A percentile compares a stretch with the other conserved stretches of the same genome.
phyloP scores from a whole-genome alignment of 2,113 vertebrate genomes.

The Antechinus flavipes region DNA sequence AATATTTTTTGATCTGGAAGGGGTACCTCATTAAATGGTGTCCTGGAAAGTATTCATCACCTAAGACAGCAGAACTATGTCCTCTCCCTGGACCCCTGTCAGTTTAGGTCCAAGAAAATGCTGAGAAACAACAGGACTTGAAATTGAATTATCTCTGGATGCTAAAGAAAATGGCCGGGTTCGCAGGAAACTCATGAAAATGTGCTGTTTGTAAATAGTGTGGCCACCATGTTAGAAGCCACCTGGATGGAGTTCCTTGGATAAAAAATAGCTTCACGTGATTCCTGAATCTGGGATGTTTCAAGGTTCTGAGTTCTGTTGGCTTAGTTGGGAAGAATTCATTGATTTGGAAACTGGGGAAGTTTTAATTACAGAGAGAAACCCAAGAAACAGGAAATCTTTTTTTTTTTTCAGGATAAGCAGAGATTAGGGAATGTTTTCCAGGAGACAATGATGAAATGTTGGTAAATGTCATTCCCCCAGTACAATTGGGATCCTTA shows the following conservation, averaged over 20 bases:
- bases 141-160: constrained; percentile 65
- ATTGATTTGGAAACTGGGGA: constrained; percentile 9
- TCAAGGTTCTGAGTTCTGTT: not conserved
- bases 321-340: constrained; percentile 7
- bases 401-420: not conserved
- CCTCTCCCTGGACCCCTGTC: not conserved
- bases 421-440: constrained; percentile 1
- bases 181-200: constrained; percentile 60
- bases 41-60: constrained; percentile 49
- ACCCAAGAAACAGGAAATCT: not conserved
- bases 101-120: constrained; percentile 52
- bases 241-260: constrained; percentile 49
- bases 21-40: constrained; percentile 2
- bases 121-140: constrained; percentile 49
- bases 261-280: constrained; percentile 42
- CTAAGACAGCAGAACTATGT: constrained; percentile 41
- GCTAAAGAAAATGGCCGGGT: constrained; percentile 43
- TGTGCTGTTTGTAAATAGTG: constrained; percentile 31
- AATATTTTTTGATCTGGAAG: not conserved
- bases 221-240: constrained; percentile 29
- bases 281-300: constrained; percentile 30
- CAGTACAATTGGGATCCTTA: not conserved
- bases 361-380: not conserved
- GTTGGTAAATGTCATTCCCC: not conserved
- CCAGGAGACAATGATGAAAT: not conserved